Base-by-base conservation (phyloP, 2,888 invertebrate genomes). In the Chouioia cunea region DNA sequence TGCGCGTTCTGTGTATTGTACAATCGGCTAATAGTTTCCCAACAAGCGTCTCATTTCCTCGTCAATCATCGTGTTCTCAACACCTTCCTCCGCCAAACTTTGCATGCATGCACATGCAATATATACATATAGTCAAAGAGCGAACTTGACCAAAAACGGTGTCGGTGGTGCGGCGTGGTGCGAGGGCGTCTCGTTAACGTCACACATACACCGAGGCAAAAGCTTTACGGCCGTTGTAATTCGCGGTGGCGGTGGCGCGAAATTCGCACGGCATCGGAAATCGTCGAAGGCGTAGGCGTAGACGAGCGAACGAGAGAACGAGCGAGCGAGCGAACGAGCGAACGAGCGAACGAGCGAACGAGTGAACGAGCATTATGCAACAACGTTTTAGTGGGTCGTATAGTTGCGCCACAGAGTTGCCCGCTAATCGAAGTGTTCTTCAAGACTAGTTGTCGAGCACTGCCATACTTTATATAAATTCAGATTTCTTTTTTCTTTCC, bases 371-470 rank as follows among this genome's bases (percentile, higher is more conserved):
- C 75, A 80, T 83, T 83, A 83, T 81, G 83, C 81, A 84, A 83
- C 79, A 73, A 71, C 44, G 77, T 83, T 84, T 83, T 84, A 84
- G 83, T 84, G 81, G 82, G 82, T 81, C 83, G 82, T 83, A 83
- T 81, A 82, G 82, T 83, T 83, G 77, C 82, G 79, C 79, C 80
- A 82, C 46, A 46, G 27, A 27, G 44, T 20, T 54, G 73, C 73
- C 75, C 72, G 72, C 76, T 75, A 60, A 60, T 73, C 70, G 54
- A 60, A 47, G 56, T 48, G 50, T 27, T 60, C n/a, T 20, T 15
- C 36, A n/a, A n/a, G n/a, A n/a, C n/a, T n/a, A n/a, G n/a, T n/a
- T n/a, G n/a, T n/a, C n/a, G n/a, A n/a, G n/a, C n/a, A n/a, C n/a
- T n/a, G n/a, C n/a, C n/a, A n/a, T n/a, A n/a, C n/a, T n/a, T n/a